phyloP scores from a whole-genome alignment of 2,888 invertebrate species.

The Parascotia fuliginaria region DNA sequence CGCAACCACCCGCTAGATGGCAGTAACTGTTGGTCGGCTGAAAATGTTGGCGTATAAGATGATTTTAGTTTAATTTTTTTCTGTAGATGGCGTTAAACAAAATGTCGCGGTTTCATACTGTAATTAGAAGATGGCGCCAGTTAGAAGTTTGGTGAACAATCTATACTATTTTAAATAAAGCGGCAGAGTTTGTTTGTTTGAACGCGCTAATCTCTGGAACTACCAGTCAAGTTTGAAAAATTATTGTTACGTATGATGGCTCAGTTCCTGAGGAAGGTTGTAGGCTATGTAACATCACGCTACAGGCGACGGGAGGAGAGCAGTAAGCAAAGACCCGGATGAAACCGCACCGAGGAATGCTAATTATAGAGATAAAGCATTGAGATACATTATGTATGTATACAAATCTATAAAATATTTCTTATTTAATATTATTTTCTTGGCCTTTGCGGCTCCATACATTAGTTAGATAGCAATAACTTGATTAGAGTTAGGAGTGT shows the following conservation, averaged over 20 bases:
- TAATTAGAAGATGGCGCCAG: constrained; percentile 1
- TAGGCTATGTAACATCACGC: no score
- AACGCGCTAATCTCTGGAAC: no score
- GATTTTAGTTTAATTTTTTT: neutral
- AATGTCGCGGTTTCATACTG: neutral
- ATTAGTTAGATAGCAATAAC: constrained; percentile 1
- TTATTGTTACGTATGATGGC: no score
- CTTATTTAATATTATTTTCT: neutral
- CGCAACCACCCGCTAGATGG: constrained; percentile 33
- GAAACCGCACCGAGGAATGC: no score
- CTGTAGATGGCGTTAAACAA: constrained; percentile 6
- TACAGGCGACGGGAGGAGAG: no score
- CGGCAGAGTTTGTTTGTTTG: no score
- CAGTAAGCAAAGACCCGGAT: no score
- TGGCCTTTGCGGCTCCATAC: neutral
- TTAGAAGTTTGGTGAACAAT: neutral
- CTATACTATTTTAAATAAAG: no score
- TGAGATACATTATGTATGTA: neutral
- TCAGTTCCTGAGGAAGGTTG: no score
- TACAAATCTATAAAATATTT: neutral
- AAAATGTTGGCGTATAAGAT: neutral
- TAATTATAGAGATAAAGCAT: no score
- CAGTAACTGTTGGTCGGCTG: neutral
- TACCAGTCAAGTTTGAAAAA: no score
- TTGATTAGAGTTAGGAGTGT: neutral